These are phyloP conservation scores for Chaetoderma sp. DNA, from an alignment of 2,888 invertebrate species.

Conservation along the genomic window DNA sequence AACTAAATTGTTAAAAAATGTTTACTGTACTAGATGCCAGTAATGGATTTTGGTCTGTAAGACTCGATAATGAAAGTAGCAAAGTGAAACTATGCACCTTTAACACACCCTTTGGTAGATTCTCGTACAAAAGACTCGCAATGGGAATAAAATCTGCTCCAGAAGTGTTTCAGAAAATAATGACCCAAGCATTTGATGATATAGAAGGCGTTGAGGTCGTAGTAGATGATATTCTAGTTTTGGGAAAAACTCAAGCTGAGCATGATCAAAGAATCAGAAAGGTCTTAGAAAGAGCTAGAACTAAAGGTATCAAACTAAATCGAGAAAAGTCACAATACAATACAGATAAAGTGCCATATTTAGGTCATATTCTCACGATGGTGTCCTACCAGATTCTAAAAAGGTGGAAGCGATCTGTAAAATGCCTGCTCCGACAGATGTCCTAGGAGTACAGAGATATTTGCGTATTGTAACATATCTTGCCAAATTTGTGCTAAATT, in stretches of 20 bases:
- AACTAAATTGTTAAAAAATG: conserved; percentile 27
- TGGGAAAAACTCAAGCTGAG: conserved; percentile 28
- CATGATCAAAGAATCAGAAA: conserved; percentile 33
- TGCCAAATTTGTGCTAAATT: conserved; percentile 32
- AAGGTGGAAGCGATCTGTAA: conserved; percentile 35
- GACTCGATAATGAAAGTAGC: conserved; percentile 29
- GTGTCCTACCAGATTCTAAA: not conserved
- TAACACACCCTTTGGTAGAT: conserved; percentile 34
- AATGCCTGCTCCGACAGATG: conserved; percentile 34
- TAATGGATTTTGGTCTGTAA: conserved; percentile 36
- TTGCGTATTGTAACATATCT: conserved; percentile 37
- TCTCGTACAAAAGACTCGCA: conserved; percentile 29
- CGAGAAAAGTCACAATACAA: conserved; percentile 22
- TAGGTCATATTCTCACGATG: conserved; percentile 29
- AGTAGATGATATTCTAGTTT: conserved; percentile 35
- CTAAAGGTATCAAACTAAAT: conserved; percentile 35
- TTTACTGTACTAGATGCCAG: conserved; percentile 35
- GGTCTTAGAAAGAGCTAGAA: conserved; percentile 29
- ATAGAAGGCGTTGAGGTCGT: conserved; percentile 34
- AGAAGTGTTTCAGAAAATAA: conserved; percentile 34
- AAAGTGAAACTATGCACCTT: too few relatives aligned
- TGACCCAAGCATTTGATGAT: too few relatives aligned
- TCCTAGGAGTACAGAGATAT: conserved; percentile 13
- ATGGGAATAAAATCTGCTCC: conserved; percentile 31
- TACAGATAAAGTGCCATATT: conserved; percentile 27